Conservation (phyloP, 2,113 vertebrate genomes). For the Cnemophilus loriae region DNA sequence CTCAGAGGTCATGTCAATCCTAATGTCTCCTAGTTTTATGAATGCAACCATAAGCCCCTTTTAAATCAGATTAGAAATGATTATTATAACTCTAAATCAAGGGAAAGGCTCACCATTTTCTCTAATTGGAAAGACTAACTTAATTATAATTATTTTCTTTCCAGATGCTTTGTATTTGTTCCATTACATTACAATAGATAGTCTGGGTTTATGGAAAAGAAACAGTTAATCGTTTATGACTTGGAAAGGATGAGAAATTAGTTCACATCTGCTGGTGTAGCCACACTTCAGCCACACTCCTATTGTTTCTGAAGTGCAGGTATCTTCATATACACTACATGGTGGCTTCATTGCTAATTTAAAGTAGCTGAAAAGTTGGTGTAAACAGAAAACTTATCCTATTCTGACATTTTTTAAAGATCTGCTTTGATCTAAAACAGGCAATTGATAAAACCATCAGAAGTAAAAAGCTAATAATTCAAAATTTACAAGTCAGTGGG, state of each 20-base stretch:
- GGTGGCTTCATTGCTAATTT: background rate
- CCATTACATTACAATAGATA: constrained; percentile 52
- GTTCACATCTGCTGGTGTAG: constrained; percentile 31
- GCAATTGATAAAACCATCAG: background rate
- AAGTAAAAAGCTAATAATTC: background rate
- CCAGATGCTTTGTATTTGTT: constrained; percentile 65
- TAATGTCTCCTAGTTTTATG: constrained; percentile 64
- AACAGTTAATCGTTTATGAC: constrained; percentile 62
- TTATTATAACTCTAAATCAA: constrained; percentile 55
- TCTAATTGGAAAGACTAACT: constrained; percentile 73
- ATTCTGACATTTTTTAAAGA: background rate
- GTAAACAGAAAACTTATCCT: background rate
- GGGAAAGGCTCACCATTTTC: constrained; percentile 24
- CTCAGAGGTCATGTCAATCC: constrained; percentile 66
- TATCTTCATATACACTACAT: background rate
- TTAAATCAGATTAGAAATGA: constrained; percentile 68
- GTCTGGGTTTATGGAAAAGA: constrained; percentile 47
- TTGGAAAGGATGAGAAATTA: constrained; percentile 58
- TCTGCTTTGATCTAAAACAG: background rate
- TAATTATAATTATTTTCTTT: constrained; percentile 52
- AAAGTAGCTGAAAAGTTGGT: background rate
- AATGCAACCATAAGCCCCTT: constrained; percentile 59
- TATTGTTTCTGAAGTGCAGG: background rate
- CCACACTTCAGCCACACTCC: constrained; percentile 12
- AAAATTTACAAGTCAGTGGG: background rate